Evolutionary conservation across 2,113 vertebrate species (phyloP).

Genomic region (Agapornis roseicollis): DNA sequence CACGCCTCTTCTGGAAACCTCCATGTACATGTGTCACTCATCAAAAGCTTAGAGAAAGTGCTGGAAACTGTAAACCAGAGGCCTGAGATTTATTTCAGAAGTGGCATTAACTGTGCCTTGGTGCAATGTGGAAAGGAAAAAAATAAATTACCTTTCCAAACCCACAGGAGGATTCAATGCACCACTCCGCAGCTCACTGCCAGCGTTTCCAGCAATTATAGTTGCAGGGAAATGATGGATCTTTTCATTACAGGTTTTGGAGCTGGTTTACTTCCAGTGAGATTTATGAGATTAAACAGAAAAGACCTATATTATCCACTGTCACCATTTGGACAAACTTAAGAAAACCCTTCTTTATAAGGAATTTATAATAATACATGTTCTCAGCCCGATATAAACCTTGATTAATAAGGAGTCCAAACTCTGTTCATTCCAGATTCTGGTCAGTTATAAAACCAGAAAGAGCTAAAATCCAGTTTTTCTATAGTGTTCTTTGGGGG

Average conservation of each 20-base stretch:
- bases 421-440: background rate
- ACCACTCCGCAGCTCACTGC: constrained; percentile 5
- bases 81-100: constrained; percentile 25
- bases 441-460: background rate
- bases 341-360: background rate
- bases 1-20: background rate
- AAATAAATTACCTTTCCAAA: constrained; percentile 31
- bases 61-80: background rate
- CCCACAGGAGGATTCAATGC: constrained; percentile 10
- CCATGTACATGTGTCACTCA: background rate
- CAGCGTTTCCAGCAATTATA: constrained; percentile 39
- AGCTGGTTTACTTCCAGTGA: constrained; percentile 46
- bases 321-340: background rate
- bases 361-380: background rate
- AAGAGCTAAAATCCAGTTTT: background rate
- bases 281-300: constrained; percentile 54
- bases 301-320: constrained; percentile 13
- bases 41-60: background rate
- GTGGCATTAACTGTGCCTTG: constrained; percentile 5
- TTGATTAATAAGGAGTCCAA: background rate
- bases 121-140: background rate
- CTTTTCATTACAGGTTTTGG: constrained; percentile 60
- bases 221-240: constrained; percentile 53
- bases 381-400: background rate
- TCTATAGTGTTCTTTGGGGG: background rate